Evolutionary conservation across 1,140 invertebrate genomes (phyloP), one percentile per base, ranked within the genome.

Genomic region (Odontomachus brunneus): DNA sequence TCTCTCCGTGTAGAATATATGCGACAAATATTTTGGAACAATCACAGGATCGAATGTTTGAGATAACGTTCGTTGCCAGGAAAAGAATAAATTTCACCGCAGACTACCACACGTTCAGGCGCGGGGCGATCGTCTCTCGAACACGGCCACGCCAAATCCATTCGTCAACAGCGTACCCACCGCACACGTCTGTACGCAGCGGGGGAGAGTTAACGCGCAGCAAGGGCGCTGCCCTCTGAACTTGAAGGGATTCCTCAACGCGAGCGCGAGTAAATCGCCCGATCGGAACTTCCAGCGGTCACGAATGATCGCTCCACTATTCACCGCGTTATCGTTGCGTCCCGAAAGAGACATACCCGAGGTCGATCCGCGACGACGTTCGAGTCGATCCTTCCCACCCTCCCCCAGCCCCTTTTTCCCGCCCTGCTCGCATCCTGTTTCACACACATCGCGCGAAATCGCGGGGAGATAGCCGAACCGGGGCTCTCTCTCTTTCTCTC

Each of bases 161-260:
- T 92, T 90, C 87, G 91, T 92, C 90, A 91, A 89, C 86, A 63
- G 88, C 85, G 89, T 88, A 91, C 72, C n/a, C 85, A 88, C 90
- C 84, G 88, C 86, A 88, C 86, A 87, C 85, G 90, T 91, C 88
- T 84, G 66, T 87, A 84, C 88, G 90, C 89, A 91, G 91, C 90
- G 59, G 92, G 91, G 88, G 90, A 89, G 90, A 93, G 91, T 92
- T 92, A 92, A 89, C 90, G 90, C 92, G 75, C 91, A 91, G 92
- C 92, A 87, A 91, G 91, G 86, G 90, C 88, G 90, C 90, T 91
- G 90, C 88, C 90, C 90, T 91, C 81, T 92, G 91, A 92, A 90
- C 92, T 82, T 83, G 29, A 67, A 83, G 69, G 88, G 84, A 90
- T 90, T 89, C 85, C 88, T 91, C 87, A 87, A 75, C 53, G 76